Evolutionary conservation across 2,113 vertebrate species (phyloP).

Genomic region (Ochotona curzoniae): DNA sequence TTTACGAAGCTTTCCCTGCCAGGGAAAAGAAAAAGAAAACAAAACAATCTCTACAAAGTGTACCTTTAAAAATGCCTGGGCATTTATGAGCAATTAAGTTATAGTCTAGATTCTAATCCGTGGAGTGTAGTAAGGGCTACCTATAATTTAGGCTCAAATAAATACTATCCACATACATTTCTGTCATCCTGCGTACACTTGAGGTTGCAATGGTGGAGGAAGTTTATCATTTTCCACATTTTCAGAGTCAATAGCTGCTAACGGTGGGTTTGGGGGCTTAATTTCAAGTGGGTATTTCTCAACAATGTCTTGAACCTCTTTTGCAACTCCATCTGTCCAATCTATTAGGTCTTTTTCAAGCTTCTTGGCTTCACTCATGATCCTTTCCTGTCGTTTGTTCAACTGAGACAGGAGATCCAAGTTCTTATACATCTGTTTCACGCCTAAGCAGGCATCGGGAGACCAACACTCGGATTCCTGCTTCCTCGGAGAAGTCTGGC

Average conservation of each 20-base stretch:
- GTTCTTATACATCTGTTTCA: slow-evolving; percentile 93
- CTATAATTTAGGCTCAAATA: slow-evolving; percentile 43
- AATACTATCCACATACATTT: background rate
- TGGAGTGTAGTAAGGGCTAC: slow-evolving; percentile 50
- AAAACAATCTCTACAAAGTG: slow-evolving; percentile 60
- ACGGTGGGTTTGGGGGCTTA: slow-evolving; percentile 84
- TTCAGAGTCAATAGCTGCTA: slow-evolving; percentile 94
- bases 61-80: slow-evolving; percentile 84
- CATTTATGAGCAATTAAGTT: slow-evolving; percentile 69
- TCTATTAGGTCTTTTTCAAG: slow-evolving; percentile 94
- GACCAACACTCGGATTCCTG: slow-evolving; percentile 88
- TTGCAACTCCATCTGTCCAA: slow-evolving; percentile 92
- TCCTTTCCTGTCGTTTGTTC: slow-evolving; percentile 91
- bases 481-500: slow-evolving; percentile 91
- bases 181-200: slow-evolving; percentile 93
- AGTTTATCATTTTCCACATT: slow-evolving; percentile 94
- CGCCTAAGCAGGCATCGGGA: slow-evolving; percentile 86
- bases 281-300: slow-evolving; percentile 94
- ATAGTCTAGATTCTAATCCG: slow-evolving; percentile 59
- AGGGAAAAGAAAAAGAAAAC: slow-evolving; percentile 55
- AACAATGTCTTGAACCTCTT: slow-evolving; percentile 92
- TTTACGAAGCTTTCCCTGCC: slow-evolving; percentile 65
- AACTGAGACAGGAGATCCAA: slow-evolving; percentile 92
- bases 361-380: slow-evolving; percentile 90
- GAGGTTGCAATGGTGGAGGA: slow-evolving; percentile 93